Evolutionary conservation across 2,888 invertebrate genomes (phyloP), one percentile per base, ranked within the genome.

Genomic region (Labia minor): DNA sequence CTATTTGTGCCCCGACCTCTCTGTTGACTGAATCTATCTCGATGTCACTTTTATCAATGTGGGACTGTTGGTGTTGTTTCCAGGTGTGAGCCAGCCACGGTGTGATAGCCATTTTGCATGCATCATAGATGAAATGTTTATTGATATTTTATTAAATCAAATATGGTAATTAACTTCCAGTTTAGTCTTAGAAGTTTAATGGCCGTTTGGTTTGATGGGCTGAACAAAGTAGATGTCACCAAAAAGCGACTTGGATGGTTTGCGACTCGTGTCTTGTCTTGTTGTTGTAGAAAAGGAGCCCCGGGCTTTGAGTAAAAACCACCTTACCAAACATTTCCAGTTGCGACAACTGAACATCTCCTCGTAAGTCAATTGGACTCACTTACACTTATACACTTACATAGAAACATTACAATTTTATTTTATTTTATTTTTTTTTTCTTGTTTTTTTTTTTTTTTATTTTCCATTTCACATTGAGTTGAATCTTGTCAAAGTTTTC

Each of bases 1-100:
- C 49, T 49, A 49, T 49, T 49, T 49, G 49, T 49, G 49, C 14
- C 49, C 49, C 49, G 6, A 14, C 6, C 49, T 49, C 6, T 49
- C 6, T 49, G 16, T 49, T 49, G 49, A 49, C 49, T 49, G 49
- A 49, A 11, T 49, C 49, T 49, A 49, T 49, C 49, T 49, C 49
- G 4, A 4, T 49, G 8, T 4, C 4, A 3, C 6, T 49, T 49
- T 49, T 49, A 8, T 8, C 14, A 4, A n/a, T 8, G 3, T 4
- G 3, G 16, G 64, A 16, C 64, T 21, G 64, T 64, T 64, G 64
- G 64, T 64, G 64, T 33, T 64, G 37, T 64, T 26, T 18, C 33
- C 26, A 19, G 37, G 26, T 33, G 37, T 64, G 8, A 37, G 1
- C 18, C 6, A 8, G 63, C n/a, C 21, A 20, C 64, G 33, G 26